Evolutionary conservation across 2,888 invertebrate species (phyloP), one percentile per base, ranked within the genome.

Genomic region (Electrophaes corylata): DNA sequence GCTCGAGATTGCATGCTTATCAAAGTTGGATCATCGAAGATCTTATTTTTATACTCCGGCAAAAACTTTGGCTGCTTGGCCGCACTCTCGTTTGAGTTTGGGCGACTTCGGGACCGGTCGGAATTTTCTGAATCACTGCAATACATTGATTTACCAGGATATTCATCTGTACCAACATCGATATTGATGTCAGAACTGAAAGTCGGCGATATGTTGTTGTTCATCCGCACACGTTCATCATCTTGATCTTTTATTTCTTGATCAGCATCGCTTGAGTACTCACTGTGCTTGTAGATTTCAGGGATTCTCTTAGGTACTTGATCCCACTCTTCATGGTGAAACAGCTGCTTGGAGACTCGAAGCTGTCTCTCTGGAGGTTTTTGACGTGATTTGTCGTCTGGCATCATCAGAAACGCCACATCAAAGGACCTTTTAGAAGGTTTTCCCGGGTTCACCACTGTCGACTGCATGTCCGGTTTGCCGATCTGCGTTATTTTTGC

Each of bases 371-470:
- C 93, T 45, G 86, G 91, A 65, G 93, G 93, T 69, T 94, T 94
- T 44, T 94, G 93, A 50, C 95, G 94, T 44, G 96, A 84, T 73
- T 96, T 96, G 62, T 97, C 97, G 78, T 97, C 97, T 1, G 97
- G 97, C 82, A 96, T 95, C 93, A 97, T 97, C 20, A 98, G 87
- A 73, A 98, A 98, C 0, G 97, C 97, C 8, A 98, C 97, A 80
- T 98, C 97, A 78, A 98, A 98, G 0, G 97, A 96, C 12, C 98
- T 91, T 75, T 98, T 98, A 69, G 92, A 67, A 83, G 92, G 75
- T 86, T 93, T 84, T 0, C 71, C 78, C 64, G 80, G 73, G 74
- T 79, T 86, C 12, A 86, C 53, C 40, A 81, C 76, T 6, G 86
- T 83, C 26, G 87, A 78, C 64, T 87, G 87, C 83, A 88, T 83